Evolutionary conservation across 2,113 vertebrate species (phyloP).

Genomic region (Puntigrus tetrazona): DNA sequence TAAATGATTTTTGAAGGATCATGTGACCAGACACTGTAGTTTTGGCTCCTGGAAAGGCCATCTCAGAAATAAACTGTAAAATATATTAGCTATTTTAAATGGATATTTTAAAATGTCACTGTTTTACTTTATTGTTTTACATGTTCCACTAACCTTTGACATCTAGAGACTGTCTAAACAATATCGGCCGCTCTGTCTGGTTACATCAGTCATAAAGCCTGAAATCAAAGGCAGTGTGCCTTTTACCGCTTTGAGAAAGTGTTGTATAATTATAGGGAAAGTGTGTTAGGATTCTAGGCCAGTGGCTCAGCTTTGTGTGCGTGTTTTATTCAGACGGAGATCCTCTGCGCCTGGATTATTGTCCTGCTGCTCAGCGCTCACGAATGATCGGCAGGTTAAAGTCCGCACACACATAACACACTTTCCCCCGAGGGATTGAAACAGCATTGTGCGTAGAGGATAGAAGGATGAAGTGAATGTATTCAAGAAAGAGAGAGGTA

Average conservation of each 20-base stretch:
- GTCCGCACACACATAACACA: constrained; percentile 23
- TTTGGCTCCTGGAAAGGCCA: neutral
- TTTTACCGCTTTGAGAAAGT: neutral
- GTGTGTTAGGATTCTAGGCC: constrained; percentile 36
- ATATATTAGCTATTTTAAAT: neutral
- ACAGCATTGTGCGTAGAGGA: neutral
- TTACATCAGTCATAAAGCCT: neutral
- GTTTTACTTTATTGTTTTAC: neutral
- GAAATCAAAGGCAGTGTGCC: neutral
- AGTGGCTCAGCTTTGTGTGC: constrained; percentile 29
- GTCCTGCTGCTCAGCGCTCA: constrained; percentile 23
- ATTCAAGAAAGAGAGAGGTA: constrained; percentile 18
- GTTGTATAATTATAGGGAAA: constrained; percentile 1
- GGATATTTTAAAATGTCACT: neutral
- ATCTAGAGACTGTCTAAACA: neutral
- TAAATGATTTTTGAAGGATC: neutral
- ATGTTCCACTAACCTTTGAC: neutral
- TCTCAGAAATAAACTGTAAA: too few relatives aligned
- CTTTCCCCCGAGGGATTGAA: neutral
- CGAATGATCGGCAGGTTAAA: constrained; percentile 42
- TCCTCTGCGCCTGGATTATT: constrained; percentile 51
- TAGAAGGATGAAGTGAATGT: neutral
- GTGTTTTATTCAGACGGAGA: constrained; percentile 22
- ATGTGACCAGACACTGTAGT: neutral
- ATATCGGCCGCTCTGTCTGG: neutral